Percentiles rank a stretch among this genome's conserved stretches.
Conservation (phyloP, 1,140 invertebrate species). For the Leptestheria dahalacensis region DNA sequence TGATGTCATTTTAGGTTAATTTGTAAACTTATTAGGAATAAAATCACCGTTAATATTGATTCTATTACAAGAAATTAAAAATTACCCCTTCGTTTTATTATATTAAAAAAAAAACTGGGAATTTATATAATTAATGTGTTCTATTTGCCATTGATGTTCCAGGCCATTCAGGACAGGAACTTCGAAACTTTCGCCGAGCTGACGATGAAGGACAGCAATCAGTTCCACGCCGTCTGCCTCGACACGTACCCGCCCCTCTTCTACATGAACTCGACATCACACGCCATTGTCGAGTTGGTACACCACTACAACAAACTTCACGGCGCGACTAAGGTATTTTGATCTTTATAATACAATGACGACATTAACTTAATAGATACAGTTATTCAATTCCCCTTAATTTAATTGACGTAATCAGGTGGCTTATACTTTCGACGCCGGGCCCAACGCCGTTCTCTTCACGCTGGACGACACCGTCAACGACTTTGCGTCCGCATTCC, state of each 20-base stretch:
- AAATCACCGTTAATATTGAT: too few species aligned
- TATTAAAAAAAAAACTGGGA: too few species aligned
- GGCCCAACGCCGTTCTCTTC: constrained; percentile 88
- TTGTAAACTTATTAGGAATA: too few species aligned
- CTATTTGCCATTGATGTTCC: too few species aligned
- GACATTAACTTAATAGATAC: too few species aligned
- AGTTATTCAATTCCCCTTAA: too few species aligned
- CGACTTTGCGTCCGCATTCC: constrained; percentile 21
- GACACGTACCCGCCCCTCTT: constrained; percentile 88
- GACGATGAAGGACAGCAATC: constrained; percentile 96
- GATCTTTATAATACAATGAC: too few species aligned
- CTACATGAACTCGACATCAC: constrained; percentile 82
- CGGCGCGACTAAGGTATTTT: not conserved
- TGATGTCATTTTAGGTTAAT: too few species aligned
- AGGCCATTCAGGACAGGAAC: constrained; percentile 62
- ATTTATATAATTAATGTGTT: too few species aligned
- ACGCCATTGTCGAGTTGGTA: constrained; percentile 58
- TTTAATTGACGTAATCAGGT: too few species aligned
- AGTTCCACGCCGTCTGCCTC: constrained; percentile 85
- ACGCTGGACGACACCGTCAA: constrained; percentile 59
- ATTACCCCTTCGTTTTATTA: too few species aligned
- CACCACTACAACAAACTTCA: constrained; percentile 60
- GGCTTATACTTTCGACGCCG: constrained; percentile 95
- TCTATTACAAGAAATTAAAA: not conserved
- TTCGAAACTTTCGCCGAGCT: constrained; percentile 79